Percentiles rank a stretch among this genome's conserved stretches.
phyloP scores from a whole-genome alignment of 2,797 vertebrate genomes.

The Varecia variegata region DNA sequence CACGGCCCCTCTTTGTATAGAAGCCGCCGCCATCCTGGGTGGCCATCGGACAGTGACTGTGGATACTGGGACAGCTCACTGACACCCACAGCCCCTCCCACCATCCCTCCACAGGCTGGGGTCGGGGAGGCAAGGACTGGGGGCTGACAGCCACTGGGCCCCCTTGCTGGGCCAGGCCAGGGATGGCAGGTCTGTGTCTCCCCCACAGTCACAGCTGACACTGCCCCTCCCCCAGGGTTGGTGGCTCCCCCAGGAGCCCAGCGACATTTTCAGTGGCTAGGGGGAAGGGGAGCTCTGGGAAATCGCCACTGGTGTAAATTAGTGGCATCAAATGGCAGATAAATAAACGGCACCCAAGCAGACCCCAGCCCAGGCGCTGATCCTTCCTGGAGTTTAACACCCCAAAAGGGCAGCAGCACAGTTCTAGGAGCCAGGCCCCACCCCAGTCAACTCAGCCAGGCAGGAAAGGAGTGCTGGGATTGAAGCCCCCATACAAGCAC shows the following conservation, averaged over 20 bases:
- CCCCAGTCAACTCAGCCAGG: background rate
- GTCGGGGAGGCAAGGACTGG: background rate
- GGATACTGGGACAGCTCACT: background rate
- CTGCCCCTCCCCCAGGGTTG: too few species aligned
- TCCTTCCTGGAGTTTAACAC: background rate
- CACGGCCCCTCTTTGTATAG: background rate
- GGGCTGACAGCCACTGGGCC: background rate
- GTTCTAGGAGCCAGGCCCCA: background rate
- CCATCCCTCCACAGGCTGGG: background rate
- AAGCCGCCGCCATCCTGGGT: background rate
- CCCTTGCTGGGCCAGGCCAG: background rate
- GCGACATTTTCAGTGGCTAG: rapidly evolving
- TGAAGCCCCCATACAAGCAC: background rate
- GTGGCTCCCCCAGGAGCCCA: rapidly evolving
- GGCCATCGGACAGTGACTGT: background rate
- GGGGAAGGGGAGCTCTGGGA: background rate
- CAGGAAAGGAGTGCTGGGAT: background rate
- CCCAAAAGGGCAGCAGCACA: rapidly evolving
- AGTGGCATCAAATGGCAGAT: background rate
- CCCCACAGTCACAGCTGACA: rapidly evolving
- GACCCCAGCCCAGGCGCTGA: rapidly evolving
- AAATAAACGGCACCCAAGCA: rapidly evolving
- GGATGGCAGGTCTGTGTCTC: background rate
- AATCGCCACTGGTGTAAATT: rapidly evolving
- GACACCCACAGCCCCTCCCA: too few species aligned